Evolutionary conservation across 2,888 invertebrate genomes (phyloP).

Genomic region (Baronia brevicornis): DNA sequence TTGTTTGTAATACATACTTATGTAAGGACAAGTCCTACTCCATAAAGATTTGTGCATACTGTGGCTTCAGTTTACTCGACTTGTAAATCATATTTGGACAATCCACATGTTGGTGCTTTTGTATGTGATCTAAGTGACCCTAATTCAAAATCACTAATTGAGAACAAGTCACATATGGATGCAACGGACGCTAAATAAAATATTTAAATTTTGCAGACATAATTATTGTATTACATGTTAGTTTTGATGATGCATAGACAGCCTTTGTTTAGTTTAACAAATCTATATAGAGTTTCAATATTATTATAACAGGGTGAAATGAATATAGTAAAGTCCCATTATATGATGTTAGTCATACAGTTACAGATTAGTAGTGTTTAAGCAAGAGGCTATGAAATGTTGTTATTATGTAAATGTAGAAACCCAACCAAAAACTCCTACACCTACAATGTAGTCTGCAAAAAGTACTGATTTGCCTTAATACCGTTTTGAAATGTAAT

Average conservation of each 20-base stretch:
- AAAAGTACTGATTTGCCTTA: constrained; percentile 16
- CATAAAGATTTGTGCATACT: constrained; percentile 34
- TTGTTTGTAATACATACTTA: constrained; percentile 16
- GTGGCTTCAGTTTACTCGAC: constrained; percentile 27
- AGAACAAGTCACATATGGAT: too few relatives aligned
- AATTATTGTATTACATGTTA: too few relatives aligned
- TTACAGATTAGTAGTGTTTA: constrained; percentile 24
- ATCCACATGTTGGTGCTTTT: constrained; percentile 53
- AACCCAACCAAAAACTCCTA: constrained; percentile 24
- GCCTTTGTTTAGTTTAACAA: too few relatives aligned
- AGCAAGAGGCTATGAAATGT: constrained; percentile 38
- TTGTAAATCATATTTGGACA: constrained; percentile 23
- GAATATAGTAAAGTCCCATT: constrained; percentile 9
- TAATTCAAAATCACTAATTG: constrained; percentile 28
- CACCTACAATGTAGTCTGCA: constrained; percentile 9
- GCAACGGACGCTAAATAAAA: not conserved
- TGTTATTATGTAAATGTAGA: constrained; percentile 23
- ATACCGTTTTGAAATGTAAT: constrained; percentile 9
- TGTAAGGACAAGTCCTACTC: constrained; percentile 24
- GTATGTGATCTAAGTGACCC: constrained; percentile 59
- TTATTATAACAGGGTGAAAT: constrained; percentile 16
- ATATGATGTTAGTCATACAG: constrained; percentile 17
- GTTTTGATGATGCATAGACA: too few relatives aligned
- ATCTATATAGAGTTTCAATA: constrained; percentile 13
- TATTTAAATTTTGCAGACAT: too few relatives aligned